Base-by-base conservation (phyloP, 2,113 vertebrate genomes). In the Spilogale gracilis region DNA sequence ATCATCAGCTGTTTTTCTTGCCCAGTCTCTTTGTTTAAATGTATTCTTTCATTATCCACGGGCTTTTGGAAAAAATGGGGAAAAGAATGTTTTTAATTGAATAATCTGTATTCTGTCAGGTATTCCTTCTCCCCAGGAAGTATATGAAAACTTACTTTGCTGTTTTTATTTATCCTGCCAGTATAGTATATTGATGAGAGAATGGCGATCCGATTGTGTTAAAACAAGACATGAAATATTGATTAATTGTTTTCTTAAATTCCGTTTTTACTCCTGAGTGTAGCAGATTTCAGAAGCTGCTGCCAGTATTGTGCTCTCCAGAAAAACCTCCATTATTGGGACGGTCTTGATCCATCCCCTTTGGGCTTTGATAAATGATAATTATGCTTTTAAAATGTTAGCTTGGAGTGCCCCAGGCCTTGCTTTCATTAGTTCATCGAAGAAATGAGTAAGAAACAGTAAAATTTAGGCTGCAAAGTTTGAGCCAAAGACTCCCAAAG, bases 191-290 rank as follows among this genome's bases (percentile, higher is more conserved):
- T 98, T 98, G 98, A 98, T 98, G 98, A 98, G 96, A 98, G 94
- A 97, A 97, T 91, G 94, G 96, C 98, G 94, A 96, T 98, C 97
- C 98, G 98, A 80, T 95, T 90, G 96, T 98, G 96, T 98, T 98
- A 98, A 99, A 99, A 98, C 88, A 98, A 98, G 97, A 98, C 98
- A 97, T 98, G 97, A 98, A 98, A 98, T 98, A 98, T 98, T 98
- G 98, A 99, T 98, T 97, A 98, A 98, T 96, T 98, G 94, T 97
- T 97, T 98, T 97, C 97, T 27, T 8, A 93, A 98, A 98, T 95
- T 98, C 93, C 9, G 13, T 71, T 97, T 98, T 98, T 98, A 93
- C 97, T 98, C 96, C 94, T 88, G 96, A 98, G 95, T 97, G 87
- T 91, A 97, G 97, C 78, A 97, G 95, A 97, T 97, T 98, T 98